Base-by-base conservation (phyloP, 2,797 vertebrate species). In the Corythornis leucogaster region DNA sequence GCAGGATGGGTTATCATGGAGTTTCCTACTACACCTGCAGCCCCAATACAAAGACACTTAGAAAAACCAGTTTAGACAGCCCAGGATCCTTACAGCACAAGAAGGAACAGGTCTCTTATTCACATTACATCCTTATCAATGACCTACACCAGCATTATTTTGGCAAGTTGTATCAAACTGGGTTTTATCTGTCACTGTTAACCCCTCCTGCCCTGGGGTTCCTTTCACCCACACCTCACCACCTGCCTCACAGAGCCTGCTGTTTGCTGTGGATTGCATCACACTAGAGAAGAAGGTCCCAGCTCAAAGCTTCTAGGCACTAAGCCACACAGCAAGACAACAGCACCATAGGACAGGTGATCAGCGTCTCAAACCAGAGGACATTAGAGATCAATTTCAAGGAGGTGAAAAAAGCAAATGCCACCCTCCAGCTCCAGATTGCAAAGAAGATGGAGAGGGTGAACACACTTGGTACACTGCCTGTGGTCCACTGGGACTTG, bases 351-450 rank as follows among this genome's bases (percentile, higher is more conserved):
- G 42, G 48, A 64, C 12, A 38, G n/a, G 12, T 38, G 13, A 53
- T n/a, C 8, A 5, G 16, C 0, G 4, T 1, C 8, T 11, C 19
- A 38, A 0, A 46, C 35, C 25, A 13, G 22, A 53, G 28, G 5
- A 79, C 26, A 16, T 1, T 48, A 46, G 43, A 57, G 45, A 43
- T 3, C 33, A 43, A 11, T 11, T 69, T 31, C 16, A 7, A 14
- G 7, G 24, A 28, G n/a, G 18, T 15, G 28, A 69, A 42, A 40
- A 69, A 61, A n/a, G 16, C 45, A 43, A 62, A 24, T 13, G 28
- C 20, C 63, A 48, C 15, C 61, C 75, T 9, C 0, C 4, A 2
- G 26, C 38, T 50, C 9, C 48, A 45, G 40, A 31, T 3, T 14
- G 51, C 79, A 66, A 54, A 64, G 59, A 20, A 54, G 38, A 35